Evolutionary conservation across 2,888 invertebrate genomes (phyloP).

Genomic region (Saturnia japonica): DNA sequence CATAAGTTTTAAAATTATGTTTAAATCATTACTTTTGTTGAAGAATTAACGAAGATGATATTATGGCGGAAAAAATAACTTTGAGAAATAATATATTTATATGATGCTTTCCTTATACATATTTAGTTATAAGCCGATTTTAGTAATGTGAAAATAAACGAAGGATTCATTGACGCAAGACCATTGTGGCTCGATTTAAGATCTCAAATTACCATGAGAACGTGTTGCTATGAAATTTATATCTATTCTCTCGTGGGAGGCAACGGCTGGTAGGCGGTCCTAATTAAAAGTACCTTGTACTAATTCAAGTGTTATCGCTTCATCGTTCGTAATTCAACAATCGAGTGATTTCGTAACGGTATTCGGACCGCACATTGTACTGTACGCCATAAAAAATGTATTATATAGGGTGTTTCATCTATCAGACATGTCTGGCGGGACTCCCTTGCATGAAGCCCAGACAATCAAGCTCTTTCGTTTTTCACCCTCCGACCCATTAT

Average conservation of each 20-base stretch:
- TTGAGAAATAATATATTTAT: too few species aligned
- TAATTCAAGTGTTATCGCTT: constrained; percentile 18
- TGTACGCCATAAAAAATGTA: constrained; percentile 29
- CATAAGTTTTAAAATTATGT: too few species aligned
- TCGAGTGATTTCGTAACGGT: constrained; percentile 2
- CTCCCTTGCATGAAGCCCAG: constrained; percentile 65
- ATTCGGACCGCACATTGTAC: not conserved
- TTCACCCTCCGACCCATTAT: constrained; percentile 66
- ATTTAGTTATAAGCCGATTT: not conserved
- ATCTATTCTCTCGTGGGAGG: constrained; percentile 41
- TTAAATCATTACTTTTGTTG: too few species aligned
- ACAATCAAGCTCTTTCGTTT: constrained; percentile 58
- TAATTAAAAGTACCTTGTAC: constrained; percentile 23
- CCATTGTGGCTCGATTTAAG: constrained; percentile 33
- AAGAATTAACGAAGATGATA: too few species aligned
- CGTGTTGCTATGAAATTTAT: constrained; percentile 44
- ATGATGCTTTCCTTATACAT: too few species aligned
- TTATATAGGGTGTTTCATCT: constrained; percentile 33
- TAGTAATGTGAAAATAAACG: constrained; percentile 7
- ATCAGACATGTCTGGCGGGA: constrained; percentile 34
- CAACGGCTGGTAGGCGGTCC: constrained; percentile 15
- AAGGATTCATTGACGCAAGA: constrained; percentile 36
- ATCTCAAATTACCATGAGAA: constrained; percentile 60
- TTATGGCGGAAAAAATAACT: too few species aligned
- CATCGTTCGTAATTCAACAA: constrained; percentile 3